Evolutionary conservation across 1,140 invertebrate genomes (phyloP), one percentile per base, ranked within the genome.

Genomic region (Zaprionus nigranus): DNA sequence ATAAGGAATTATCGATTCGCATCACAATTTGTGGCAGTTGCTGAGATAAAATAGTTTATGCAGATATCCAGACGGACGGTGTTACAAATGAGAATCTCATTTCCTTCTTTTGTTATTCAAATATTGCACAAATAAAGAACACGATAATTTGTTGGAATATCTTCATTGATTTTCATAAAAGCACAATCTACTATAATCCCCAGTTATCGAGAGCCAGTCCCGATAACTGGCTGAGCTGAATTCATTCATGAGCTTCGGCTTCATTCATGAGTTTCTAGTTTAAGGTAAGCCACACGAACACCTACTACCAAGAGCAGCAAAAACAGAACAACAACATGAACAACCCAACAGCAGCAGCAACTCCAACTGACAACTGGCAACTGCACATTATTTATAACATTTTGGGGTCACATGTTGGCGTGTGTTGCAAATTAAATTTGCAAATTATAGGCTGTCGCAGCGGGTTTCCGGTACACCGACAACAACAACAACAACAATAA

Each of bases 371-470:
- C 57, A 72, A 66, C 60, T 64, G 76, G 77, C 83, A 87, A 88
- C 80, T 81, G 81, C 85, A 84, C 76, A 87, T 87, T 87, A 87
- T 87, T 87, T 83, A 84, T 83, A 87, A 83, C 80, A 83, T 87
- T 87, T 87, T 87, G 85, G 84, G 84, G 84, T 87, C 84, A 88
- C 85, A 87, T 87, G 84, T 88, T 87, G 84, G 84, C 84, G 84
- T 87, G 84, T 87, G 84, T 87, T 87, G 84, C 84, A 87, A 87
- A 87, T 87, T 87, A 87, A 87, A 87, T 87, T 87, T 87, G 84
- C 84, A 87, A 87, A 87, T 87, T 87, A 87, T 87, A 84, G 84
- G 84, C 84, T 87, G 81, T 88, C 84, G 85, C 84, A 84, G 69
- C 78, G 81, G 81, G 84, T 87, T 87, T 87, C 84, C 84, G 84